Conservation (phyloP, 2,113 vertebrate genomes). For the Arothron firmamentum region DNA sequence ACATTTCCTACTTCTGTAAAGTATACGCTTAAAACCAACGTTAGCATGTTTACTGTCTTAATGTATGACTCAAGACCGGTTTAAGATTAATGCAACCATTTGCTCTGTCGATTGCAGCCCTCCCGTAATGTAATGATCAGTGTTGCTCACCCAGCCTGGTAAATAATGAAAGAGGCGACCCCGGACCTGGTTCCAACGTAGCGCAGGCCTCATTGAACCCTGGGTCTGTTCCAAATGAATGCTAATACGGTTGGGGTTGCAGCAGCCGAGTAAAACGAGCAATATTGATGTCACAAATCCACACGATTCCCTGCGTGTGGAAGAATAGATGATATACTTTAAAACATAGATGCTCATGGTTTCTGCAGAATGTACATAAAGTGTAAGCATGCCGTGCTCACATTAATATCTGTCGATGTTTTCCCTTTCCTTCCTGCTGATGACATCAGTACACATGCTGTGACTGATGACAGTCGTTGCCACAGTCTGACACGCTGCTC, state of each 20-base stretch:
- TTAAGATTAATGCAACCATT: slow-evolving; percentile 22
- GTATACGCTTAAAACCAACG: background rate
- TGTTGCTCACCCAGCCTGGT: slow-evolving; percentile 38
- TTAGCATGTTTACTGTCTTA: background rate
- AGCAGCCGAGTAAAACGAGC: slow-evolving; percentile 27
- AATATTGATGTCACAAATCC: slow-evolving; percentile 39
- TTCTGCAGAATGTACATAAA: slow-evolving; percentile 28
- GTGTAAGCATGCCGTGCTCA: slow-evolving; percentile 33
- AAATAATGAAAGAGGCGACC: slow-evolving; percentile 42
- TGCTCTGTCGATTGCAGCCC: slow-evolving; percentile 34
- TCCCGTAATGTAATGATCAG: slow-evolving; percentile 50
- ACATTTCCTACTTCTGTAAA: background rate
- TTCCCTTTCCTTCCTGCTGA: slow-evolving; percentile 64
- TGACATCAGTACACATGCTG: slow-evolving; percentile 63
- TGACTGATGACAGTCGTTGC: slow-evolving; percentile 67
- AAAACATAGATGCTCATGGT: slow-evolving; percentile 4
- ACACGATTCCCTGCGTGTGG: slow-evolving; percentile 16
- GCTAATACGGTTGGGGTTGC: slow-evolving; percentile 47
- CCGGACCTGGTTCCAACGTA: slow-evolving; percentile 58
- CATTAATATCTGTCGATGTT: slow-evolving; percentile 66
- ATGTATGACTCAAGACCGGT: slow-evolving; percentile 5
- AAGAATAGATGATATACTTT: slow-evolving; percentile 8
- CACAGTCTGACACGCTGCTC: slow-evolving; percentile 64
- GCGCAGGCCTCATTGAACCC: slow-evolving; percentile 66
- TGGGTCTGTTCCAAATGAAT: slow-evolving; percentile 63